phyloP scores from a whole-genome alignment of 2,888 invertebrate species.

The Melipona beecheii region DNA sequence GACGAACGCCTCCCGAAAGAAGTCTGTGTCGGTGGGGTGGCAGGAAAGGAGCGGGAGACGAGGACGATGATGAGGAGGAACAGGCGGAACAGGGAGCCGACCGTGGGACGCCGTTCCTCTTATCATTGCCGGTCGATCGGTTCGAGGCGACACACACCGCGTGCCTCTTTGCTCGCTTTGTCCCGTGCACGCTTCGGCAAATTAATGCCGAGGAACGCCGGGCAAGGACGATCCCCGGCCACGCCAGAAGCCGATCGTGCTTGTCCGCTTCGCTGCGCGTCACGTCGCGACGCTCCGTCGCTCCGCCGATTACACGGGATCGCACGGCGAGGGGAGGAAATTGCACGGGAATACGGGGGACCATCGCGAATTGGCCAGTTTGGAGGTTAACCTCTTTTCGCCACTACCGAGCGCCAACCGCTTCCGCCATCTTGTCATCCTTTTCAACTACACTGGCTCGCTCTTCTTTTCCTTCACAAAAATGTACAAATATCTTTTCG shows the following conservation, averaged over 20 bases:
- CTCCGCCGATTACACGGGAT: background rate
- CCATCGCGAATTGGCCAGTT: background rate
- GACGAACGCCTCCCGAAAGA: conserved; percentile 71
- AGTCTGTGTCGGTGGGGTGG: conserved; percentile 10
- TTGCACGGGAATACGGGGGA: background rate
- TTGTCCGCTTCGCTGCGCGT: conserved; percentile 59
- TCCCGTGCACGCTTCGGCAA: conserved; percentile 69
- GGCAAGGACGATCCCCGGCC: conserved; percentile 45
- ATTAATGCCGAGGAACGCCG: conserved; percentile 71
- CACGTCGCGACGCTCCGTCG: background rate
- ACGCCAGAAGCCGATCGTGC: conserved; percentile 66
- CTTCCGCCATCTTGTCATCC: no score
- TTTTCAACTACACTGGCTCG: no score
- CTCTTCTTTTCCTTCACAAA: no score
- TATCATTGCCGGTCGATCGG: conserved; percentile 66
- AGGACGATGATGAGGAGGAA: conserved; percentile 53
- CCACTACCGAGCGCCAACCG: no score
- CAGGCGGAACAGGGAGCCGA: conserved; percentile 55
- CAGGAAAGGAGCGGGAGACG: background rate
- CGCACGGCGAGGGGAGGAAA: conserved; percentile 7
- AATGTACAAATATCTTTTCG: no score
- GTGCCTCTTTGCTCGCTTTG: conserved; percentile 58
- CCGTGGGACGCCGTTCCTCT: conserved; percentile 54
- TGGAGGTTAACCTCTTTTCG: background rate
- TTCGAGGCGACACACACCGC: conserved; percentile 53